phyloP scores from a whole-genome alignment of 2,113 vertebrate genomes.

The Cynoglossus semilaevis region DNA sequence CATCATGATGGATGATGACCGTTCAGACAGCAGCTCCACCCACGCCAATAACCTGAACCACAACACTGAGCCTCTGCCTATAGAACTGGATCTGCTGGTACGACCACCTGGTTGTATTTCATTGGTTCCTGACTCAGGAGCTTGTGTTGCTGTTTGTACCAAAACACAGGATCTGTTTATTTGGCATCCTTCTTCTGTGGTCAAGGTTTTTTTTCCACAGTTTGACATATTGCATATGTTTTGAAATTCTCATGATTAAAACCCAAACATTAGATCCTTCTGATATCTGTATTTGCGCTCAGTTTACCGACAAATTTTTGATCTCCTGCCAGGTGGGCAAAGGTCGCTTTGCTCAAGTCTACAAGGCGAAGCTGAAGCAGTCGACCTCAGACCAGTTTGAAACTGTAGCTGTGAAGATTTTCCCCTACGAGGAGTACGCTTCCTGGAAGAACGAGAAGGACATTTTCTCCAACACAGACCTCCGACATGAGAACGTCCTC shows the following conservation, averaged over 20 bases:
- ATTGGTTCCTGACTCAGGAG: no score
- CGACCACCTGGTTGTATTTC: not conserved
- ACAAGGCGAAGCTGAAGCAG: conserved; percentile 91
- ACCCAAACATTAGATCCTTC: no score
- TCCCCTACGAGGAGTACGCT: conserved; percentile 88
- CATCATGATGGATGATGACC: conserved; percentile 86
- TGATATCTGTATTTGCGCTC: no score
- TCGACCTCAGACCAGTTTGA: conserved; percentile 84
- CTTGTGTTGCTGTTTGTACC: no score
- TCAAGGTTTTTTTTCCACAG: no score
- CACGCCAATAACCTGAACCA: conserved; percentile 97
- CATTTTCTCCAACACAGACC: conserved; percentile 92
- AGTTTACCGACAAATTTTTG: not conserved
- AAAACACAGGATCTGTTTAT: no score
- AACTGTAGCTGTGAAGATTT: conserved; percentile 95
- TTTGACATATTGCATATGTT: no score
- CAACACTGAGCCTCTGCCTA: conserved; percentile 91
- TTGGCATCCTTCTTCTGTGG: no score
- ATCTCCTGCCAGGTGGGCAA: conserved; percentile 81
- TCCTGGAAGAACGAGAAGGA: conserved; percentile 96
- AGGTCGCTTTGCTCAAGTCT: conserved; percentile 92
- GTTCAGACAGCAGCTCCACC: conserved; percentile 94
- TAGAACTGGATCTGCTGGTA: conserved; percentile 83
- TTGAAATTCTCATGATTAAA: no score
- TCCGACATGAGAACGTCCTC: conserved; percentile 89